phyloP scores from a whole-genome alignment of 2,113 vertebrate species.

The Cyphotilapia sp. region DNA sequence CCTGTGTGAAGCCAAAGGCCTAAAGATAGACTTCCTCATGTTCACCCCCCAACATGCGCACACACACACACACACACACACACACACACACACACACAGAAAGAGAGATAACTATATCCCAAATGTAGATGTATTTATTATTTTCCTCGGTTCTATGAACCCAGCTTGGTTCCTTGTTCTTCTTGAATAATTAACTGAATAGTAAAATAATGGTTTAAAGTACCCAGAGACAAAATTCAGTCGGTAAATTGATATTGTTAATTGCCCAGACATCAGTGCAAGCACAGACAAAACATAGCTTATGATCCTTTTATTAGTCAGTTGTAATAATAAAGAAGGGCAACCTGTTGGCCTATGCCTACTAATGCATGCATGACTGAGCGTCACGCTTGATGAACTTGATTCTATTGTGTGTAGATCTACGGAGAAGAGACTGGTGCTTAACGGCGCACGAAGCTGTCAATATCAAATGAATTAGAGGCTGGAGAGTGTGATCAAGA shows the following conservation, averaged over 20 bases:
- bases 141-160: neutral
- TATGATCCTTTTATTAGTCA: neutral
- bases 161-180: neutral
- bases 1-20: constrained; percentile 3
- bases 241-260: neutral
- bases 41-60: neutral
- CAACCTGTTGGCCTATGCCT: neutral
- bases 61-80: neutral
- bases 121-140: neutral
- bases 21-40: neutral
- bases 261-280: neutral
- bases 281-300: neutral
- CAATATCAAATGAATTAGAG: neutral
- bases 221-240: neutral
- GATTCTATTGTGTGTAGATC: neutral
- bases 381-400: neutral
- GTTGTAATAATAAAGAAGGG: neutral
- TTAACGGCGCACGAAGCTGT: constrained; percentile 1
- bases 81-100: neutral
- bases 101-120: neutral
- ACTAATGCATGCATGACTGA: neutral
- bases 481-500: neutral
- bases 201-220: neutral
- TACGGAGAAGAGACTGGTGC: neutral
- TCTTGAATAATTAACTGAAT: neutral